Evolutionary conservation across 2,113 vertebrate species (phyloP).

Genomic region (Monopterus albus): DNA sequence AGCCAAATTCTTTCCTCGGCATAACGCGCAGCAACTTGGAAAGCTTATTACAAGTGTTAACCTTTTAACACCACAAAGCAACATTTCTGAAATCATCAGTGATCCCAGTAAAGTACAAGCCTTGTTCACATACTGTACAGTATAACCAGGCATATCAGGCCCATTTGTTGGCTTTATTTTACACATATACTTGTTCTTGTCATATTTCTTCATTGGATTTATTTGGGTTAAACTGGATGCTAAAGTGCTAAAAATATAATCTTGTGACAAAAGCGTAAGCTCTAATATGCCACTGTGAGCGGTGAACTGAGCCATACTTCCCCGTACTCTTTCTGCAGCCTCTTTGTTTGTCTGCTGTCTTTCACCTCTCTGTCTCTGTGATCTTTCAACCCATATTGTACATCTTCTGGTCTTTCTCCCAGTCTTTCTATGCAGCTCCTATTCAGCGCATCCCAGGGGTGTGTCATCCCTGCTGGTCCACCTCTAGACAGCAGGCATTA

Average conservation of each 20-base stretch:
- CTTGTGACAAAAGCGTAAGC: slow-evolving; percentile 16
- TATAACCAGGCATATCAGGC: background rate
- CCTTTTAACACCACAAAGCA: slow-evolving; percentile 62
- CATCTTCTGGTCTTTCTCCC: slow-evolving; percentile 9
- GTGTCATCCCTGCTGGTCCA: slow-evolving; percentile 48
- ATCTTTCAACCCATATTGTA: slow-evolving; percentile 13
- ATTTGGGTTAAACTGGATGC: background rate
- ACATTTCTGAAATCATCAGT: slow-evolving; percentile 38
- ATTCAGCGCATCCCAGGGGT: slow-evolving; percentile 46
- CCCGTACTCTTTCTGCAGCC: background rate
- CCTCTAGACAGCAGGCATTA: slow-evolving; percentile 52
- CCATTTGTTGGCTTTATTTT: slow-evolving; percentile 7
- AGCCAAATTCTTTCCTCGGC: slow-evolving; percentile 66
- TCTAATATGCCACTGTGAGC: background rate
- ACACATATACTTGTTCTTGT: background rate
- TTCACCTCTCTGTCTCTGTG: slow-evolving; percentile 10
- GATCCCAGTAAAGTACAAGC: slow-evolving; percentile 22
- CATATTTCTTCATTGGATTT: background rate
- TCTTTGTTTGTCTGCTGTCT: slow-evolving; percentile 12
- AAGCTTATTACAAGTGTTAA: slow-evolving; percentile 71
- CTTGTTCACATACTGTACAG: slow-evolving; percentile 19
- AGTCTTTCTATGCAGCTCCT: slow-evolving; percentile 7
- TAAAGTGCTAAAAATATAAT: slow-evolving; percentile 14
- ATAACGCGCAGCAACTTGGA: slow-evolving; percentile 65
- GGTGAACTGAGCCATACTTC: background rate